Conservation (phyloP, 2,113 vertebrate genomes). For the Dendrocopos noguchii region DNA sequence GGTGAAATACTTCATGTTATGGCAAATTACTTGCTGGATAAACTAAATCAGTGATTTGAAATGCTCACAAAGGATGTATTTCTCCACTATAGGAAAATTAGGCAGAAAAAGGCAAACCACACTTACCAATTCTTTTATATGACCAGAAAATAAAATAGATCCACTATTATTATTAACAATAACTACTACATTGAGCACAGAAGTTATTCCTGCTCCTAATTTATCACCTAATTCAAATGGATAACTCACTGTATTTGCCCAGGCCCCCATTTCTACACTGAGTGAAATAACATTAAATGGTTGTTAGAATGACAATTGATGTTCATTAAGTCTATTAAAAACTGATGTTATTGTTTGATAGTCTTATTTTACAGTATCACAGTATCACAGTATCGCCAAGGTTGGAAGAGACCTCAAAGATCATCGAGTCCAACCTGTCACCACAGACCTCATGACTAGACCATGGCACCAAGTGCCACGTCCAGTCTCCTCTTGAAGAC, state of each 20-base stretch:
- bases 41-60: neutral
- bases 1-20: neutral
- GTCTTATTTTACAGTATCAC: no score
- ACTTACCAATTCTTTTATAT: neutral
- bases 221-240: neutral
- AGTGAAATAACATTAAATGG: neutral
- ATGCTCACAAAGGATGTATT: neutral
- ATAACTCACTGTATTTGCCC: neutral
- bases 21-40: neutral
- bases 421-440: no score
- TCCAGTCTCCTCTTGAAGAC: no score
- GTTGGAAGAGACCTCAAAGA: no score
- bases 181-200: neutral
- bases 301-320: conserved; percentile 1
- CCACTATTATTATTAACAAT: neutral
- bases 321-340: conserved; percentile 45
- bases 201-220: neutral
- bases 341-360: conserved; percentile 5
- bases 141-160: neutral
- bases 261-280: neutral
- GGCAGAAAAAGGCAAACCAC: neutral
- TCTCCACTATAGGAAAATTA: neutral
- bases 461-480: no score
- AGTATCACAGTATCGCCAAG: no score
- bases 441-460: no score